A percentile compares a stretch with the other conserved stretches of the same genome.
These are phyloP conservation scores for Peucedramus taeniatus DNA, from an alignment of 2,113 vertebrate species.

Conservation along the genomic window DNA sequence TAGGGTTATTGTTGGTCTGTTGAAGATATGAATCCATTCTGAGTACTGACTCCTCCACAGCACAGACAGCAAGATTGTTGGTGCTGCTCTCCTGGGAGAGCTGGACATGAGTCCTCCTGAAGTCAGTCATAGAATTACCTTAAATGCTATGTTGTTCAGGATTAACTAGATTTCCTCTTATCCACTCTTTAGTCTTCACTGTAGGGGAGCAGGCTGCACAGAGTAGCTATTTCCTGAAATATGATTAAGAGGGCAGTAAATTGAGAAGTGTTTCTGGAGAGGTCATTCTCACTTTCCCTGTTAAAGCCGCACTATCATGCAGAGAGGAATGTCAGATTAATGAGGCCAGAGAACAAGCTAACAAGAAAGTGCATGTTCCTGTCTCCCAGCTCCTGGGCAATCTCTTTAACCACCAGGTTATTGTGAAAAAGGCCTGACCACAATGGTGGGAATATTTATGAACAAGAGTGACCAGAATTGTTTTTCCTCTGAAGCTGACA, in stretches of 20 bases:
- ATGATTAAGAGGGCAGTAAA: background rate
- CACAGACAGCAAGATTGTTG: background rate
- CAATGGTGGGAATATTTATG: background rate
- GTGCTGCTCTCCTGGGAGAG: background rate
- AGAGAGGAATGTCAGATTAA: background rate
- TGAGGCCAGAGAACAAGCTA: background rate
- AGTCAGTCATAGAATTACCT: background rate
- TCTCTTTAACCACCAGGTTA: background rate
- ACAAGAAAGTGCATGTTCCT: background rate
- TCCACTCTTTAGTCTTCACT: background rate
- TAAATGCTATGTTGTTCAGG: background rate
- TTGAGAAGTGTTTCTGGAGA: background rate
- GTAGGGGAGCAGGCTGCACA: background rate
- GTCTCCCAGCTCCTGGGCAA: background rate
- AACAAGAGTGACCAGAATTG: background rate
- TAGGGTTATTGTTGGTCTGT: background rate
- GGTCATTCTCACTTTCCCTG: background rate
- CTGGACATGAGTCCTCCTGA: background rate
- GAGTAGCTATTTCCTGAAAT: slow-evolving; percentile 9
- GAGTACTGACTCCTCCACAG: background rate
- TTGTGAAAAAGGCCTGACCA: background rate
- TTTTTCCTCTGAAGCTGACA: background rate
- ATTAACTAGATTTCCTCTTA: background rate
- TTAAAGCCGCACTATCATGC: background rate
- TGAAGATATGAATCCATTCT: background rate